Conservation (phyloP, 2,113 vertebrate genomes). For the Bothrops jararaca region DNA sequence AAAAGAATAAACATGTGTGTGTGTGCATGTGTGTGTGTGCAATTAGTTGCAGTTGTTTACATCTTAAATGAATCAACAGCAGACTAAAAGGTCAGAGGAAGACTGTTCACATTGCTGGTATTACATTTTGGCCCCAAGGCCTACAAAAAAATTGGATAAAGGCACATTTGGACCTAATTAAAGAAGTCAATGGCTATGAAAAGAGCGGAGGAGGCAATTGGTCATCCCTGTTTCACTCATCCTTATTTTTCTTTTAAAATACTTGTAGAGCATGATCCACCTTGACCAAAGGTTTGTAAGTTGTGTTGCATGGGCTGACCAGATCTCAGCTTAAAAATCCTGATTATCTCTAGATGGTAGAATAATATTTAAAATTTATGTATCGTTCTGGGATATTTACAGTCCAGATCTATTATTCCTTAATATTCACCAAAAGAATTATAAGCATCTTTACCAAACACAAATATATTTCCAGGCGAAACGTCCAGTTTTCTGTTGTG, state of each 20-base stretch:
- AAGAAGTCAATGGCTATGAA: background rate
- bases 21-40: background rate
- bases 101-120: slow-evolving; percentile 26
- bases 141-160: slow-evolving; percentile 23
- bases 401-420: background rate
- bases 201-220: slow-evolving; percentile 40
- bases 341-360: background rate
- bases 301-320: background rate
- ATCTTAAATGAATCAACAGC: slow-evolving; percentile 28
- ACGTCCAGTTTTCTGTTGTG: background rate
- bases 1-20: slow-evolving; percentile 20
- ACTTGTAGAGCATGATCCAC: background rate
- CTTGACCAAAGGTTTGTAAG: background rate
- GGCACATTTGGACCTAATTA: slow-evolving; percentile 2
- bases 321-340: background rate
- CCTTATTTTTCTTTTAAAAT: fast-evolving
- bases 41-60: slow-evolving; percentile 43
- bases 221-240: background rate
- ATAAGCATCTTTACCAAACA: background rate
- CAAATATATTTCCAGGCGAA: background rate
- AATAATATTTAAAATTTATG: background rate
- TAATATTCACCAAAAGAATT: background rate
- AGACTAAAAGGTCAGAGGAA: slow-evolving; percentile 45
- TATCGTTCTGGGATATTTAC: background rate
- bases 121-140: slow-evolving; percentile 37